phyloP scores from a whole-genome alignment of 1,140 invertebrate species.

The Leptonema lineaticorne region DNA sequence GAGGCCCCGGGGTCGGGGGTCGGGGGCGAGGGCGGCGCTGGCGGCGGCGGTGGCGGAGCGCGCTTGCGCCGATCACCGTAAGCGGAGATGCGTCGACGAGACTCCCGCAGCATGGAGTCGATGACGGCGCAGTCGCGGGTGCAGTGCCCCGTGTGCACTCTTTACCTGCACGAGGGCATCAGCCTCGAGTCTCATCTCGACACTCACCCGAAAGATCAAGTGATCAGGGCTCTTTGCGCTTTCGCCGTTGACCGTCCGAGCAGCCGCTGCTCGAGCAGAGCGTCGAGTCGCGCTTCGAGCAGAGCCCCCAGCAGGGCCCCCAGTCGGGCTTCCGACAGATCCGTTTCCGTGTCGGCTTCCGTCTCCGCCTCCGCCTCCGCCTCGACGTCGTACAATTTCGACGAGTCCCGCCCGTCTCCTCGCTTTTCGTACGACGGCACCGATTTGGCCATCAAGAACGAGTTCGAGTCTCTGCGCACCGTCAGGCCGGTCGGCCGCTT shows the following conservation, averaged over 20 bases:
- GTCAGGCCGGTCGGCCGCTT: too few species aligned
- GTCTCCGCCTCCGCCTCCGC: not conserved
- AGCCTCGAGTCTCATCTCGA: conserved; percentile 75
- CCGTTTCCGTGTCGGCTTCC: not conserved
- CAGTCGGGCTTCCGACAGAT: not conserved
- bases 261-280: not conserved
- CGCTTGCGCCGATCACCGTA: too few species aligned
- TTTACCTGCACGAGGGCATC: conserved; percentile 78
- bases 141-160: conserved; percentile 79
- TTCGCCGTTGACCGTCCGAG: conserved; percentile 33
- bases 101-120: conserved; percentile 58
- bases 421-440: not conserved
- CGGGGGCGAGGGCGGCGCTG: not conserved
- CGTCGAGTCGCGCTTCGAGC: not conserved
- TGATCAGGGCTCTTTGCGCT: conserved; percentile 73
- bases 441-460: too few species aligned
- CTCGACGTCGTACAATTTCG: not conserved
- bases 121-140: conserved; percentile 46
- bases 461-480: too few species aligned
- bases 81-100: too few species aligned
- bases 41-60: not conserved
- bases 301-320: not conserved
- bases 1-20: not conserved
- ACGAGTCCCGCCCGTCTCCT: not conserved
- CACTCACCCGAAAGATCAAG: conserved; percentile 82